These are phyloP conservation scores for Eudorcas thomsonii DNA, from an alignment of 2,113 vertebrate species.

Conservation along the genomic window DNA sequence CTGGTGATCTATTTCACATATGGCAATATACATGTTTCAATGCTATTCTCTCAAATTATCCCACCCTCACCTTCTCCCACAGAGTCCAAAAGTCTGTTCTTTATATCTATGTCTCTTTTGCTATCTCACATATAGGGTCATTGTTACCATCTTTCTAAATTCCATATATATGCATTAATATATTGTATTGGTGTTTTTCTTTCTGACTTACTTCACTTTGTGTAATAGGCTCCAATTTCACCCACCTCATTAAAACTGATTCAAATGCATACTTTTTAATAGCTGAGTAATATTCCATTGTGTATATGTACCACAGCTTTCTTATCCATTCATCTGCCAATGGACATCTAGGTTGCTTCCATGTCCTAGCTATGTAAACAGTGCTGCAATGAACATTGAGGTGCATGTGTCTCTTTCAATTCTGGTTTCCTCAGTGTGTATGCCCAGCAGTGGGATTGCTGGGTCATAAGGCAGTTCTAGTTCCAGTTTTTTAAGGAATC, in stretches of 20 bases:
- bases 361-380: not conserved
- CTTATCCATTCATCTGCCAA: not conserved
- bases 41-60: not conserved
- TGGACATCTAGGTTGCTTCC: not conserved
- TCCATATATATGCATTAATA: not conserved
- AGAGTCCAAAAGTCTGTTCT: not conserved
- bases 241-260: not conserved
- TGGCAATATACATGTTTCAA: not conserved
- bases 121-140: rapidly evolving
- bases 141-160: not conserved
- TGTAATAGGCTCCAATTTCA: not conserved
- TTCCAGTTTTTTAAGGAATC: not conserved
- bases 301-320: not conserved
- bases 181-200: not conserved
- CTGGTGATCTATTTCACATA: not conserved
- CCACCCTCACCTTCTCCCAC: not conserved
- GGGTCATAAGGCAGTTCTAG: not conserved
- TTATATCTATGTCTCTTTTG: not conserved
- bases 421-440: not conserved
- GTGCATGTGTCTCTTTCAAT: not conserved
- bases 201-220: not conserved
- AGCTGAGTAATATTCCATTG: not conserved
- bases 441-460: not conserved
- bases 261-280: not conserved
- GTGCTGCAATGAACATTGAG: not conserved